These are phyloP conservation scores for Pristionchus japonicus DNA, from an alignment of 2,888 invertebrate genomes.

Conservation along the genomic window DNA sequence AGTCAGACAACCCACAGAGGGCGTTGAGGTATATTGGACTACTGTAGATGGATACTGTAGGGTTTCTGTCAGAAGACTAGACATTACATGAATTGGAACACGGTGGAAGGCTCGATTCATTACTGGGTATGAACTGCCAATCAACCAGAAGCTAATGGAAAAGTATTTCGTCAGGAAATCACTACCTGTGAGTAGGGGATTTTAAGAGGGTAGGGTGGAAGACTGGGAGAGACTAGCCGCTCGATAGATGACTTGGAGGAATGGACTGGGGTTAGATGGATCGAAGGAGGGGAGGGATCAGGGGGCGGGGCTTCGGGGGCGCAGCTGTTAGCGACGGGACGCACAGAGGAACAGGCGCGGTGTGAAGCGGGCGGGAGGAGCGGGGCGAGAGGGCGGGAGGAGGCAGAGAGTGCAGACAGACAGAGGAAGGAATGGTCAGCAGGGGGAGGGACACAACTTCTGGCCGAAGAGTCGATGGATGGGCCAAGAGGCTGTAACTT, in stretches of 20 bases:
- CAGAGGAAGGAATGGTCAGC: slow-evolving; percentile 12
- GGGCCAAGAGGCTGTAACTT: slow-evolving; percentile 26
- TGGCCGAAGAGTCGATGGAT: background rate
- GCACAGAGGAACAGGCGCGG: slow-evolving; percentile 21
- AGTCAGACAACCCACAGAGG: slow-evolving; percentile 41
- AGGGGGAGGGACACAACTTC: slow-evolving; percentile 31
- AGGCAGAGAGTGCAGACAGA: background rate
- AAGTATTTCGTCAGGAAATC: background rate
- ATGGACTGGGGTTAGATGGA: background rate
- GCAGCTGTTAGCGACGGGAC: slow-evolving; percentile 14
- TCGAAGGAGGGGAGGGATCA: background rate
- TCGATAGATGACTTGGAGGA: slow-evolving; percentile 2
- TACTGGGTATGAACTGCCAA: too few species aligned
- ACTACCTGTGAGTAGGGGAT: background rate
- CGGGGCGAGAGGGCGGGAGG: background rate
- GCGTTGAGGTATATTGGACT: slow-evolving; percentile 4
- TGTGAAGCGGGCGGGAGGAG: background rate
- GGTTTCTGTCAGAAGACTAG: too few species aligned
- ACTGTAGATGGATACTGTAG: background rate
- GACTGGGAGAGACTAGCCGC: background rate
- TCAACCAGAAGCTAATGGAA: background rate
- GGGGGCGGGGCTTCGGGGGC: background rate
- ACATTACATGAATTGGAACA: background rate
- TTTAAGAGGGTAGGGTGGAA: too few species aligned
- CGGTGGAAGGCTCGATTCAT: background rate